phyloP scores from a whole-genome alignment of 2,113 vertebrate genomes.

The Poeciliopsis prolifica region DNA sequence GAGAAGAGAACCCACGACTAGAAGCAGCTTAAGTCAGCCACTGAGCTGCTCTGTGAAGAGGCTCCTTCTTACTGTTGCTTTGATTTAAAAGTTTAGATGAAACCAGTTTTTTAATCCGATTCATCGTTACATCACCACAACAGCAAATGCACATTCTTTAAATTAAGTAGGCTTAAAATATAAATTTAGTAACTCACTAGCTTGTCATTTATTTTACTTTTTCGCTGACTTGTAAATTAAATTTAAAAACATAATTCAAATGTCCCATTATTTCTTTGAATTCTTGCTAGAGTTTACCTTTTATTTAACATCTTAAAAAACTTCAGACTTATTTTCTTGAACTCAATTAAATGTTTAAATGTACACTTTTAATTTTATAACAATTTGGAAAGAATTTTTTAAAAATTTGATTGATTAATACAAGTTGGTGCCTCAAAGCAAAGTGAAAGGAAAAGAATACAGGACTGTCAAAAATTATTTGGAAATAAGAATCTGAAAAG shows the following conservation, averaged over 20 bases:
- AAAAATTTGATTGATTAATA: too few species aligned
- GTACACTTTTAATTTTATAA: neutral
- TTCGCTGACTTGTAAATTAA: neutral
- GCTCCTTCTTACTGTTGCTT: neutral
- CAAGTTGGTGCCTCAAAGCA: too few species aligned
- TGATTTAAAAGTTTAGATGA: neutral
- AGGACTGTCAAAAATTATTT: too few species aligned
- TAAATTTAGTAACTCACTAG: neutral
- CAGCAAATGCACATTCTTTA: neutral
- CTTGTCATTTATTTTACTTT: neutral
- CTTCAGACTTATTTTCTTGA: neutral
- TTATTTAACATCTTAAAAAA: neutral
- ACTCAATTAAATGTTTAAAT: neutral
- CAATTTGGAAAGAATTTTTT: too few species aligned
- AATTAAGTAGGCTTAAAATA: neutral
- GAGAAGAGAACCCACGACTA: conserved; percentile 1
- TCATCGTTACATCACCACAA: neutral
- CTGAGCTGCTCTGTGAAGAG: neutral
- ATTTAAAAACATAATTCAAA: neutral
- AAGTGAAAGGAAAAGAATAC: too few species aligned
- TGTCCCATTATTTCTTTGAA: neutral
- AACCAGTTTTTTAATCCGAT: neutral
- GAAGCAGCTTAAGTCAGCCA: neutral
- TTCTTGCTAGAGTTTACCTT: neutral
- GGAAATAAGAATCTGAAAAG: too few species aligned